phyloP scores from a whole-genome alignment of 2,888 invertebrate genomes.

The Lutraria lutraria region DNA sequence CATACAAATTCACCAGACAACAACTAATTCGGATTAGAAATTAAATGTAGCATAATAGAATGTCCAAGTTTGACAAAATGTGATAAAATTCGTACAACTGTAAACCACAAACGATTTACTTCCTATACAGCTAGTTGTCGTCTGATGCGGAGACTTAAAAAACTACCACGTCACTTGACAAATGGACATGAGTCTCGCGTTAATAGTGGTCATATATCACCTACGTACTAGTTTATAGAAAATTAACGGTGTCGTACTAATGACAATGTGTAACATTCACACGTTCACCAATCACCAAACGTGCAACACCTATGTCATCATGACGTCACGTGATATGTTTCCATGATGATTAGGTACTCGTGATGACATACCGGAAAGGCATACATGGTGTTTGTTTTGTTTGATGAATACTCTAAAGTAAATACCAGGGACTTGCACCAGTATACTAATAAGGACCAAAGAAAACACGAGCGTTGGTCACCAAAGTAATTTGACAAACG shows the following conservation, averaged over 20 bases:
- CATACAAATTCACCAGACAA: neutral
- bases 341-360: neutral
- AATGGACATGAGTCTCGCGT: conserved; percentile 15
- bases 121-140: conserved; percentile 13
- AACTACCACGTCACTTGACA: conserved; percentile 13
- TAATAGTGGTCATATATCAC: conserved; percentile 16
- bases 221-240: neutral
- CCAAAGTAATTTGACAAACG: too few species aligned
- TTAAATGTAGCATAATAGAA: neutral
- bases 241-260: neutral
- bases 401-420: neutral
- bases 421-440: neutral
- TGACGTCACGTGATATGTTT: neutral
- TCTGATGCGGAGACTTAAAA: neutral
- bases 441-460: neutral
- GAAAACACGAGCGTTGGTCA: too few species aligned
- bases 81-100: neutral
- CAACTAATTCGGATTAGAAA: neutral
- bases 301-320: neutral
- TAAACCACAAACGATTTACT: neutral
- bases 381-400: neutral
- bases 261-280: neutral
- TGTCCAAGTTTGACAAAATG: neutral
- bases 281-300: neutral
- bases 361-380: neutral